Base-by-base conservation (phyloP, 2,888 invertebrate species). In the Anthophora plumipes region DNA sequence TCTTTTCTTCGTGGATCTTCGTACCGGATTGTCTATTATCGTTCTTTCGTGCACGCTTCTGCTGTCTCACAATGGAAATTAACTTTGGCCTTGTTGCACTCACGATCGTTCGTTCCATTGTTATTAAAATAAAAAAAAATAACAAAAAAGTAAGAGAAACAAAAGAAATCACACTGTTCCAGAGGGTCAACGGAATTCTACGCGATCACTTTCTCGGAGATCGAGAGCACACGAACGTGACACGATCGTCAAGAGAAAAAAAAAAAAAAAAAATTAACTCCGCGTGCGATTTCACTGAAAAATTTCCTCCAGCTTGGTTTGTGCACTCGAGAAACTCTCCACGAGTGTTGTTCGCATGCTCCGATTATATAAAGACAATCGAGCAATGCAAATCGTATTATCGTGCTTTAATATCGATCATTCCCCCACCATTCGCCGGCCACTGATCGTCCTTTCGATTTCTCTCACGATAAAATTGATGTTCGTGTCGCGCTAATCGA, bases 271-370 rank as follows among this genome's bases (percentile, higher is more conserved):
- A 14, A 50, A 0, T 12, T n/a, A n/a, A 31, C 31, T 31, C 5
- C 37, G 50, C 61, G 60, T n/a, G 50, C 50, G 70, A 70, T 70
- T 70, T 70, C 70, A 70, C 70, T 52, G 61, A 52, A 70, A 68
- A 50, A 70, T 50, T 39, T 11, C 25, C 25, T 4, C 22, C 31
- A 43, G 14, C 1, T 17, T 41, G 22, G 14, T 22, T 43, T 61
- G 22, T n/a, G 7, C 17, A 6, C 50, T 14, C 63, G 31, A 17
- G 57, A 57, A 37, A 39, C 20, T 59, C 39, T 50, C 39, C 59
- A 3, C 1, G 0, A n/a, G 20, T 41, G 17, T 12, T 12, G 9
- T 17, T 5, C 11, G 31, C 31, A 4, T 14, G 6, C 41, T 20
- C 60, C 39, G 20, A 43, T 60, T 60, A 60, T 14, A 22, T 60